These are phyloP conservation scores for Equus quagga DNA, from an alignment of 2,113 vertebrate species.

Conservation along the genomic window DNA sequence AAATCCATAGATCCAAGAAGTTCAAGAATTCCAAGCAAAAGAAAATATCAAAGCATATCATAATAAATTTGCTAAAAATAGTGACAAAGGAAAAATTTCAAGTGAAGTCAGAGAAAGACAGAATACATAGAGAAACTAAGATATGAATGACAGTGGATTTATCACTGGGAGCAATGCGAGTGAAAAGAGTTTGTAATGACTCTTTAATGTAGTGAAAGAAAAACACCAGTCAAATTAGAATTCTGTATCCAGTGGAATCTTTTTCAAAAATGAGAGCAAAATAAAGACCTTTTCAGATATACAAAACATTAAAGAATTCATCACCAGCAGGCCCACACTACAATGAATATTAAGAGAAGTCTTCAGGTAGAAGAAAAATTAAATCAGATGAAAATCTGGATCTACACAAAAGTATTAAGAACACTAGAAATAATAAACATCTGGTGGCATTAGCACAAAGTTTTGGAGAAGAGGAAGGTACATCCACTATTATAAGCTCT, in stretches of 20 bases:
- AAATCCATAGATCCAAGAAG: background rate
- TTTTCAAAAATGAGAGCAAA: background rate
- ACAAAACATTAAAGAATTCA: background rate
- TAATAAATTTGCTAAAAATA: background rate
- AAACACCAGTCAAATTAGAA: background rate
- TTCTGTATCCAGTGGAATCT: background rate
- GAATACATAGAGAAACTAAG: background rate
- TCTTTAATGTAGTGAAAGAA: background rate
- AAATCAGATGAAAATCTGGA: background rate
- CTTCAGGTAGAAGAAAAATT: background rate
- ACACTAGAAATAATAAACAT: background rate
- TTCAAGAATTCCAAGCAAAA: background rate
- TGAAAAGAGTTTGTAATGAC: rapidly evolving
- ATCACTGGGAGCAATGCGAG: background rate
- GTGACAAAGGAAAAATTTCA: background rate
- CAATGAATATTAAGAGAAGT: background rate
- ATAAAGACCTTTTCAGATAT: background rate
- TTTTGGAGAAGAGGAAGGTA: background rate
- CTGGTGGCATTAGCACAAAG: background rate
- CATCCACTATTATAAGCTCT: background rate
- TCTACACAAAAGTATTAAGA: background rate
- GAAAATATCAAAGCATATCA: background rate
- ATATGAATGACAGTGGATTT: background rate
- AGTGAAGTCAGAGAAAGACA: background rate
- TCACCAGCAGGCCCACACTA: background rate